These are phyloP conservation scores for Odontocerum albicorne DNA, from an alignment of 2,888 invertebrate species.

Conservation along the genomic window DNA sequence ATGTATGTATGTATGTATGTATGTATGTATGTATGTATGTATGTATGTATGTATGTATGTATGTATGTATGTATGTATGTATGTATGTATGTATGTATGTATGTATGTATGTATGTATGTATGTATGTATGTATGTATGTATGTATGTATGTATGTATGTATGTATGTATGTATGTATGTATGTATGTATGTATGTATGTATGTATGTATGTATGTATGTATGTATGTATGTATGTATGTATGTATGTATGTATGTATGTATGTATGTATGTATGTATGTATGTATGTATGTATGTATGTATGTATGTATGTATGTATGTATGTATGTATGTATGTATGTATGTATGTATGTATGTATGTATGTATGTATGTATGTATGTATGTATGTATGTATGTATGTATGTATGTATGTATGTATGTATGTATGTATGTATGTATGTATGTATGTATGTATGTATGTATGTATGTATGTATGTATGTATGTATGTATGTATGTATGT, in stretches of 20 bases:
- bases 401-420: not conserved
- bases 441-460: not conserved
- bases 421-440: not conserved
- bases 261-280: not conserved
- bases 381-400: not conserved
- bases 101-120: not conserved
- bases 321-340: not conserved
- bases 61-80: not conserved
- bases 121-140: not conserved
- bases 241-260: not conserved
- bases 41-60: not conserved
- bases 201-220: not conserved
- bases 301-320: not conserved
- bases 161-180: not conserved
- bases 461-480: not conserved
- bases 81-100: not conserved
- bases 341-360: not conserved
- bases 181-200: not conserved
- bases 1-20: not conserved
- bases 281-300: not conserved
- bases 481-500: not conserved
- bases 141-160: not conserved
- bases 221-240: not conserved
- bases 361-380: conserved; percentile 3
- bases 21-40: not conserved